These are phyloP conservation scores for Rhynchophorus ferrugineus DNA, from an alignment of 1,140 invertebrate genomes.

Conservation along the genomic window DNA sequence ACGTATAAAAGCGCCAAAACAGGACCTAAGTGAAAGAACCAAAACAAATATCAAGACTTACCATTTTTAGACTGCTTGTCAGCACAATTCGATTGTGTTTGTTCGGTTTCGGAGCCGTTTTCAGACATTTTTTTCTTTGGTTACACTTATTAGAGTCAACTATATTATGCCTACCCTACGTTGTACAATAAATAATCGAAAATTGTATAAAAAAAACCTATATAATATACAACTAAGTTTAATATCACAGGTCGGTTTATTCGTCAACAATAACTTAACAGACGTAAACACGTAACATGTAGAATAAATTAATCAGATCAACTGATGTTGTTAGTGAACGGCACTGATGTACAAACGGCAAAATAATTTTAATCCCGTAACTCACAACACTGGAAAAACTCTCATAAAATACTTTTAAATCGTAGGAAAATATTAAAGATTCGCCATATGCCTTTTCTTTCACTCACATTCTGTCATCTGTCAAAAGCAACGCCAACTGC, in stretches of 20 bases:
- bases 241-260: constrained; percentile 38
- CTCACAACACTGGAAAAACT: constrained; percentile 22
- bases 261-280: constrained; percentile 37
- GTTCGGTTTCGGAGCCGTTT: constrained; percentile 25
- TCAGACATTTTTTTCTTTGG: constrained; percentile 31
- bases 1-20: neutral
- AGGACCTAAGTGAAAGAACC: neutral
- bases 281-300: constrained; percentile 32
- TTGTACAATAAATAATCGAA: constrained; percentile 35
- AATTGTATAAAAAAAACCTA: constrained; percentile 34
- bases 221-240: constrained; percentile 32
- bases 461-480: constrained; percentile 18
- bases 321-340: constrained; percentile 24
- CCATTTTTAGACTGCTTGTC: constrained; percentile 27
- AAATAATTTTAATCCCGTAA: constrained; percentile 21
- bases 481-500: constrained; percentile 13
- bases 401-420: constrained; percentile 26
- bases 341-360: constrained; percentile 19
- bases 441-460: constrained; percentile 38
- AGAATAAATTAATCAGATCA: constrained; percentile 28
- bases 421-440: constrained; percentile 37
- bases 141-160: constrained; percentile 25
- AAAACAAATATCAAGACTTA: constrained; percentile 18
- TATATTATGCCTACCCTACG: constrained; percentile 23
- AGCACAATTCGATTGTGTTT: constrained; percentile 18